Conservation (phyloP, 1,140 invertebrate species). For the Drosophila willistoni region DNA sequence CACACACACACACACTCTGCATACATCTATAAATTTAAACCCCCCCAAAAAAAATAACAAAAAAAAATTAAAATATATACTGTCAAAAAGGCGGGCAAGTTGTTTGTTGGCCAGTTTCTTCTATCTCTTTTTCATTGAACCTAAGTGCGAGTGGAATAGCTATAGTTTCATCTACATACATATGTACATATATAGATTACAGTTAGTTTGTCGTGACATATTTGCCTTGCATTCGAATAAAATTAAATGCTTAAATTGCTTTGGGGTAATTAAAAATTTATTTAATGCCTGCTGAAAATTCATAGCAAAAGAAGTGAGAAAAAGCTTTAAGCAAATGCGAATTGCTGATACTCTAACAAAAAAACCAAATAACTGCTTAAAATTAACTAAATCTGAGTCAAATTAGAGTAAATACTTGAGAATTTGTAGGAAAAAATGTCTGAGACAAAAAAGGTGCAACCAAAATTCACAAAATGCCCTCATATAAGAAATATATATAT, state of each 20-base stretch:
- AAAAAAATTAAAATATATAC: conserved; percentile 31
- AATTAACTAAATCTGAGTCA: conserved; percentile 21
- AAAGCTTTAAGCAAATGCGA: neutral
- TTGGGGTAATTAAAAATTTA: conserved; percentile 55
- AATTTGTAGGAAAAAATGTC: conserved; percentile 35
- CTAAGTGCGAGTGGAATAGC: conserved; percentile 56
- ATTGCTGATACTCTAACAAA: conserved; percentile 5
- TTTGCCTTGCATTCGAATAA: conserved; percentile 12
- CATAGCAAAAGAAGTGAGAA: conserved; percentile 6
- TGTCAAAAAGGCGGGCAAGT: conserved; percentile 54
- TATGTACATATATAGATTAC: conserved; percentile 4
- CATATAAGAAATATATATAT: conserved; percentile 18
- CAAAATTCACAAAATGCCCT: conserved; percentile 27
- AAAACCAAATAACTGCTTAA: conserved; percentile 28
- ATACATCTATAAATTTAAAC: neutral
- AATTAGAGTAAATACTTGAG: too few relatives aligned
- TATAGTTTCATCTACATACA: conserved; percentile 23
- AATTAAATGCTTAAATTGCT: conserved; percentile 41
- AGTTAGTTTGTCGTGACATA: conserved; percentile 35
- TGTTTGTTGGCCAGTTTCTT: conserved; percentile 38
- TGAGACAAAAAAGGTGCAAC: conserved; percentile 54
- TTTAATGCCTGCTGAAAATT: conserved; percentile 24
- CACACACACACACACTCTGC: neutral
- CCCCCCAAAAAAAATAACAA: neutral
- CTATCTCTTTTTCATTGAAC: conserved; percentile 39